Conservation (phyloP, 2,113 vertebrate genomes). For the Thunnus thynnus region DNA sequence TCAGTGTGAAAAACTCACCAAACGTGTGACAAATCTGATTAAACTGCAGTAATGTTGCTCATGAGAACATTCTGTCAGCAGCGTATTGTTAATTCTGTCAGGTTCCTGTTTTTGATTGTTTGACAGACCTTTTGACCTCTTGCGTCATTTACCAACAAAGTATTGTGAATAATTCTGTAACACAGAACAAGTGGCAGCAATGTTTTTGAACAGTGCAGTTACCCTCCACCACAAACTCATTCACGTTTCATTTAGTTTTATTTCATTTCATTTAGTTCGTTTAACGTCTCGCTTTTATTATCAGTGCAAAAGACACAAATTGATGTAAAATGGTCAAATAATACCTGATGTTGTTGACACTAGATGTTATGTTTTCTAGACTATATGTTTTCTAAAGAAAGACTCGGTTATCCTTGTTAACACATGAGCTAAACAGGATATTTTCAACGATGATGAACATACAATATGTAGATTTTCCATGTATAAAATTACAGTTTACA, state of each 20-base stretch:
- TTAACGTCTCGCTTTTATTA: not conserved
- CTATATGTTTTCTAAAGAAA: no score
- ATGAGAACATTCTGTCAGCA: constrained; percentile 52
- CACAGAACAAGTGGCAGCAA: not conserved
- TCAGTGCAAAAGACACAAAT: not conserved
- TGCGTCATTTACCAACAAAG: constrained; percentile 45
- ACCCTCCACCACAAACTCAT: not conserved
- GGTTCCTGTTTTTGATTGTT: constrained; percentile 67
- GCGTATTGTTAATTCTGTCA: constrained; percentile 43
- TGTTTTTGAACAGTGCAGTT: not conserved
- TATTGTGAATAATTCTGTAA: constrained; percentile 28
- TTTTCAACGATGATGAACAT: no score
- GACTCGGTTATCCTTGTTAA: not conserved
- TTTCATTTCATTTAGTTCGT: not conserved
- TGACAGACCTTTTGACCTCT: constrained; percentile 67
- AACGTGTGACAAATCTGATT: constrained; percentile 38
- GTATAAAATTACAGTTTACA: no score
- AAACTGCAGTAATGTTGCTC: not conserved
- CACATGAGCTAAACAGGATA: no score
- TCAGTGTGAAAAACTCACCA: not conserved
- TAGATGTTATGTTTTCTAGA: no score
- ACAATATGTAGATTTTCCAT: no score
- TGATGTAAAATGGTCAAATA: no score
- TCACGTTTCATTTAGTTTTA: not conserved
- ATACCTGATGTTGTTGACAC: no score